Percentiles rank a stretch among this genome's conserved stretches.
Evolutionary conservation across 1,140 invertebrate species (phyloP).

Genomic region (Episyrphus balteatus): DNA sequence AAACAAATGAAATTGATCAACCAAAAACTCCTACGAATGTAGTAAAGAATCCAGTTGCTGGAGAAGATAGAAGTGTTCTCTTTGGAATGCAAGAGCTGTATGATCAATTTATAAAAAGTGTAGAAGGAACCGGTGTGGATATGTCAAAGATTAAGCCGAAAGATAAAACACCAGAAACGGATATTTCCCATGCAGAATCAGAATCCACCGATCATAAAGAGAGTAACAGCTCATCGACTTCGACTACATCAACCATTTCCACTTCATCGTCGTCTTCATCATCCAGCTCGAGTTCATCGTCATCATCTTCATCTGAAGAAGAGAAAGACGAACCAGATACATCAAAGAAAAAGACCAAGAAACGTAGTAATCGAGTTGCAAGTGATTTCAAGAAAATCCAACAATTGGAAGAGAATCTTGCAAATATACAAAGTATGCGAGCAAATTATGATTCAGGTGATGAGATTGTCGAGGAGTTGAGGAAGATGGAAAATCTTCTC

Average conservation of each 20-base stretch:
- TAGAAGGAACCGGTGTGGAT: conserved; percentile 12
- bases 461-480: conserved; percentile 27
- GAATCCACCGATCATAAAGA: conserved; percentile 12
- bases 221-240: conserved; percentile 4
- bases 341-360: neutral
- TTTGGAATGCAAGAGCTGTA: conserved; percentile 25
- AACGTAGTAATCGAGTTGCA: conserved; percentile 22
- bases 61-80: neutral
- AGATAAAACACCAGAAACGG: neutral
- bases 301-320: conserved; percentile 6
- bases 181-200: conserved; percentile 12
- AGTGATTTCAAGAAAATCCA: conserved; percentile 27
- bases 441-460: conserved; percentile 29
- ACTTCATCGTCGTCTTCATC: conserved; percentile 6
- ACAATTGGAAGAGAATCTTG: conserved; percentile 25
- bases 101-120: conserved; percentile 32
- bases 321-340: conserved; percentile 8
- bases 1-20: too few species aligned
- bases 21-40: too few species aligned
- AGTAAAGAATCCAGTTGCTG: too few species aligned
- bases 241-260: neutral
- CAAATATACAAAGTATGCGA: conserved; percentile 32
- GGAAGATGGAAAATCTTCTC: conserved; percentile 32
- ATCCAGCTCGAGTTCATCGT: conserved; percentile 6
- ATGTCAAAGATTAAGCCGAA: neutral